Base-by-base conservation (phyloP, 2,113 vertebrate species). In the Hiodon alosoides region DNA sequence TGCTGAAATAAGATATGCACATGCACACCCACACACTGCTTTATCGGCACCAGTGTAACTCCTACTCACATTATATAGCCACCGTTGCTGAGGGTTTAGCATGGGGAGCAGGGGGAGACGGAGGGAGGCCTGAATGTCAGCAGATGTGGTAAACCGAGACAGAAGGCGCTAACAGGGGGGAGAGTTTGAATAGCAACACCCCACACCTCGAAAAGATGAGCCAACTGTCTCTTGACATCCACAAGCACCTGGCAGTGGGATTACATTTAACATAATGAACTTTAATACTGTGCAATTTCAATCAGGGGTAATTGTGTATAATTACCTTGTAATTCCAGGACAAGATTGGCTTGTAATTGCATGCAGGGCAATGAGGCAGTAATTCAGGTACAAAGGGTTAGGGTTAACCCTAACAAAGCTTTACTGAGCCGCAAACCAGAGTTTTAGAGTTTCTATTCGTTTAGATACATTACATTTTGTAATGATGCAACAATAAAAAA, bases 181-280 rank as follows among this genome's bases (percentile, higher is more conserved):
- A 76, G 70, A 81, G 75, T 47, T 71, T 83, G 70, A 87, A 85
- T 72, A 80, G 59, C 68, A 68, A 80, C 71, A 52, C 54, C 73
- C 31, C 11, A 5, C 72, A 50, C 79, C 72, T 70, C 71, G 55
- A 65, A 81, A 62, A 82, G 72, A 86, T 72, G 77, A 78, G 68
- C 69, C 77, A 66, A 79, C 82, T 86, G 78, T 85, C 83, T 85
- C 78, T 79, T 77, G 77, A 83, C 84, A 85, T 85, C 71, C 76
- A 72, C 79, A 77, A 74, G 72, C 76, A 84, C 85, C 80, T 87
- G 84, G 85, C 86, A 85, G 79, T 84, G 77, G 60, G 76, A 80
- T 82, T 86, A 75, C 83, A 82, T 87, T 83, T 84, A 69, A 79
- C 81, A 64, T 81, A 86, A 89, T 87, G 80, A 88, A 85, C 86